Evolutionary conservation across 2,888 invertebrate species (phyloP).

Genomic region (Eristalis tenax): DNA sequence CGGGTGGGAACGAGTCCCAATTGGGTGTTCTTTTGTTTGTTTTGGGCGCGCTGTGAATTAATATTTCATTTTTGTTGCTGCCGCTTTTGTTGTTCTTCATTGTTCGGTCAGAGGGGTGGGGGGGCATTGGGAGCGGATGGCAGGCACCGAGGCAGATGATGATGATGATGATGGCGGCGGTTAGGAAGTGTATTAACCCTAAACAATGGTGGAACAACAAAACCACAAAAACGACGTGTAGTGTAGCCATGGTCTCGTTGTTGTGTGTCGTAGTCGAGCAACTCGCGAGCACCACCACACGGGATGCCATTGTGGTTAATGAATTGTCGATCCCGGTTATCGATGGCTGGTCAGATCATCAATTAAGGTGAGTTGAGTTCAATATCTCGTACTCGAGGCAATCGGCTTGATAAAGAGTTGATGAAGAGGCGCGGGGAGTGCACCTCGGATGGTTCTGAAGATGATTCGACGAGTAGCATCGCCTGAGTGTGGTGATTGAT

Average conservation of each 20-base stretch:
- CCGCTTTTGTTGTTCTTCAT: slow-evolving; percentile 39
- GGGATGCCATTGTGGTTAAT: slow-evolving; percentile 67
- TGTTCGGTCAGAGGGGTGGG: neutral
- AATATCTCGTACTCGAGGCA: slow-evolving; percentile 53
- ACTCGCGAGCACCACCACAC: slow-evolving; percentile 18
- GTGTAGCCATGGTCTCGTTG: slow-evolving; percentile 27
- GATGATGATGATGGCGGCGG: slow-evolving; percentile 33
- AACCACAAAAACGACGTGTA: slow-evolving; percentile 53
- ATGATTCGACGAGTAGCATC: slow-evolving; percentile 37
- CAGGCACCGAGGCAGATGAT: slow-evolving; percentile 44
- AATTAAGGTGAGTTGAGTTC: slow-evolving; percentile 61
- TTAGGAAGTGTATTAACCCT: slow-evolving; percentile 67
- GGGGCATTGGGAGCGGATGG: slow-evolving; percentile 2
- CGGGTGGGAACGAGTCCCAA: neutral
- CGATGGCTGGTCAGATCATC: slow-evolving; percentile 45
- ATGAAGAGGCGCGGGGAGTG: slow-evolving; percentile 5
- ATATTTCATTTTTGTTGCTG: slow-evolving; percentile 65
- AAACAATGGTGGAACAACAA: slow-evolving; percentile 54
- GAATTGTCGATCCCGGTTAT: slow-evolving; percentile 68
- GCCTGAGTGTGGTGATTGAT: slow-evolving; percentile 51
- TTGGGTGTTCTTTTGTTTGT: slow-evolving; percentile 59
- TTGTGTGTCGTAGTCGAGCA: neutral
- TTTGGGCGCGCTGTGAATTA: slow-evolving; percentile 48
- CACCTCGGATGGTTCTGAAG: neutral
- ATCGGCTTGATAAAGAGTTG: slow-evolving; percentile 18